Base-by-base conservation (phyloP, 2,113 vertebrate genomes). In the Vombatus ursinus region DNA sequence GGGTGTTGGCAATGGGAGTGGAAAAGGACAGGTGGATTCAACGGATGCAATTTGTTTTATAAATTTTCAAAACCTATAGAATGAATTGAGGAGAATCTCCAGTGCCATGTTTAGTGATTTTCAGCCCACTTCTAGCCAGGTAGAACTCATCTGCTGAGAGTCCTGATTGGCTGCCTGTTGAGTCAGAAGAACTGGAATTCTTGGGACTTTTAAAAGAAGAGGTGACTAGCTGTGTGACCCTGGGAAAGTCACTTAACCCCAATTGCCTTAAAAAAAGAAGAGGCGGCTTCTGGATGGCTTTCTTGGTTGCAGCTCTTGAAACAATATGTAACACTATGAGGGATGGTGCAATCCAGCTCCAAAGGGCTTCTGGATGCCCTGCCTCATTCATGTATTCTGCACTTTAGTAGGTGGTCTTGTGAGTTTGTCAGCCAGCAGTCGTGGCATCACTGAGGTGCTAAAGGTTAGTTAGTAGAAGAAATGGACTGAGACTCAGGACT, bases 401-500 rank as follows among this genome's bases (percentile, higher is more conserved):
- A 19, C 12, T 26, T n/a, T n/a, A 77, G 61, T 77, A 77, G 61
- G 11, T 68, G 1, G 37, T n/a, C 37, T 77, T 77, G 3, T 77
- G 37, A n/a, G 61, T 3, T n/a, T n/a, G 61, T 77, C 37, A 77
- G 37, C 61, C 61, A 68, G 28, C 61, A 37, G 31, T 68, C 24
- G 25, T 54, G 8, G 53, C 26, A 77, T 77, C 61, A 77, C 37
- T 77, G n/a, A 77, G 54, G 61, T 77, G 37, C 16, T 77, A 77
- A 77, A 77, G 31, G 16, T n/a, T 37, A 77, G 37, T 77, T 77
- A n/a, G 94, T 97, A 96, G 94, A 97, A 98, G 90, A 97, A 95
- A 96, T 94, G 97, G 96, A 97, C 90, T 84, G 61, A 96, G 61
- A 94, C 37, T 68, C 92, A 95, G 93, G 96, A 94, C 97, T 97